phyloP scores from a whole-genome alignment of 2,888 invertebrate species.

The Lasioglossum marginatum region DNA sequence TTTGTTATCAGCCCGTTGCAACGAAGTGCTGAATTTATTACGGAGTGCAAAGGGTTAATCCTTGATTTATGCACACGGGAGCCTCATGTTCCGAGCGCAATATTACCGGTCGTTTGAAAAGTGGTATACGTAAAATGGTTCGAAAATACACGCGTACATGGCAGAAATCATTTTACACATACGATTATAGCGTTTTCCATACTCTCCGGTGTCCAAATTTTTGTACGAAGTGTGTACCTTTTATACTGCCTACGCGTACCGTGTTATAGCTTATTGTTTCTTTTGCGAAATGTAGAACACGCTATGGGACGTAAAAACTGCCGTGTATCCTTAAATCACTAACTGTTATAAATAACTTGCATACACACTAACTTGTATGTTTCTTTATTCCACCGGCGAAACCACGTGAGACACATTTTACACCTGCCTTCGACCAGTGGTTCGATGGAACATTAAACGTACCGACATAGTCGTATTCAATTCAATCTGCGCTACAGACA shows the following conservation, averaged over 20 bases:
- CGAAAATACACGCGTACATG: background rate
- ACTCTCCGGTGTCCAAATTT: background rate
- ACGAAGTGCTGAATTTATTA: constrained; percentile 4
- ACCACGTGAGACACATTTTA: constrained; percentile 25
- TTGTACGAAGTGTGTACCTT: background rate
- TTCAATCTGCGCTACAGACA: background rate
- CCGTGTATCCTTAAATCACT: constrained; percentile 6
- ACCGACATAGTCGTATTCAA: background rate
- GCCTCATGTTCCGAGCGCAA: background rate
- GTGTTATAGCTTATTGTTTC: constrained; percentile 4
- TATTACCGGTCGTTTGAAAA: background rate
- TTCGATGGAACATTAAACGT: background rate
- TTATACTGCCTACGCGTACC: background rate
- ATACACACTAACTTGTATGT: constrained; percentile 25
- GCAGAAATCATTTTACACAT: background rate
- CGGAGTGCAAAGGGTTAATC: constrained; percentile 26
- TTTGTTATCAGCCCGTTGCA: background rate
- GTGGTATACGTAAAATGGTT: background rate
- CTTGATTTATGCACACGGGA: constrained; percentile 24
- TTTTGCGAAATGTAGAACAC: constrained; percentile 12
- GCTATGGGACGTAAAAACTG: background rate
- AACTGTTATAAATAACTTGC: constrained; percentile 24
- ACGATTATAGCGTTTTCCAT: background rate
- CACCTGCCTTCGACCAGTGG: constrained; percentile 20
- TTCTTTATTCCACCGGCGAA: constrained; percentile 4